A percentile compares a stretch with the other conserved stretches of the same genome.
Conservation (phyloP, 2,797 vertebrate genomes). For the Trichosurus vulpecula region DNA sequence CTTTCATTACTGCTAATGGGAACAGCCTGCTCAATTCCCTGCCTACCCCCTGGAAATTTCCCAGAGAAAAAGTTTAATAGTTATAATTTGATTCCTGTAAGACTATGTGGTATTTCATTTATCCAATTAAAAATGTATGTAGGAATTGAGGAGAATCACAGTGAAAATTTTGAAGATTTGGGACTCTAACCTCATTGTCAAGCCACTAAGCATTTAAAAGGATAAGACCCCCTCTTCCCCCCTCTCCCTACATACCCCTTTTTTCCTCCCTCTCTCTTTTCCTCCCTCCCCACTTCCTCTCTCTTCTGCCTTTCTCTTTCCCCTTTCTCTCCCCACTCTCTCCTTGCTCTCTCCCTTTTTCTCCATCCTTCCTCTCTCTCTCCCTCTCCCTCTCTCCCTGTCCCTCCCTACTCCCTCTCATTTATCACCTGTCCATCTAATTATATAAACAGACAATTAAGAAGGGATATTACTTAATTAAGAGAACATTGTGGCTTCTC, state of each 20-base stretch:
- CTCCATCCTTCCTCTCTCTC: background rate
- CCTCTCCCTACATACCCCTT: background rate
- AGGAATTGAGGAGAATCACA: background rate
- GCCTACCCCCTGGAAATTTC: conserved; percentile 52
- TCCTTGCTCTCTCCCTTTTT: background rate
- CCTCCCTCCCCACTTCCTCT: background rate
- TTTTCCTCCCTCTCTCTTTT: background rate
- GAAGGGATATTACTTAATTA: background rate
- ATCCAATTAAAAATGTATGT: conserved; percentile 64
- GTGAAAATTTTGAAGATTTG: conserved; percentile 2
- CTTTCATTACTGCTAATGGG: conserved; percentile 35
- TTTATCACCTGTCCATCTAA: background rate
- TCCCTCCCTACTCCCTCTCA: background rate
- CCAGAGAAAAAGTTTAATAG: conserved; percentile 28
- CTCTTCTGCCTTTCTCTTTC: background rate
- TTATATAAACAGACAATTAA: background rate
- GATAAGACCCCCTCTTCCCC: background rate
- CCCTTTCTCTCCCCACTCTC: too few relatives aligned
- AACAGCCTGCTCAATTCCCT: conserved; percentile 52
- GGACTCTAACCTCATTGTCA: background rate
- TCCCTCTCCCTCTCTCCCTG: background rate
- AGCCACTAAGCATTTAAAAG: background rate
- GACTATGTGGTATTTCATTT: conserved; percentile 50
- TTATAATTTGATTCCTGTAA: conserved; percentile 62
- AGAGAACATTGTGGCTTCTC: background rate